phyloP scores from a whole-genome alignment of 2,113 vertebrate genomes.

The Carassius gibelio region DNA sequence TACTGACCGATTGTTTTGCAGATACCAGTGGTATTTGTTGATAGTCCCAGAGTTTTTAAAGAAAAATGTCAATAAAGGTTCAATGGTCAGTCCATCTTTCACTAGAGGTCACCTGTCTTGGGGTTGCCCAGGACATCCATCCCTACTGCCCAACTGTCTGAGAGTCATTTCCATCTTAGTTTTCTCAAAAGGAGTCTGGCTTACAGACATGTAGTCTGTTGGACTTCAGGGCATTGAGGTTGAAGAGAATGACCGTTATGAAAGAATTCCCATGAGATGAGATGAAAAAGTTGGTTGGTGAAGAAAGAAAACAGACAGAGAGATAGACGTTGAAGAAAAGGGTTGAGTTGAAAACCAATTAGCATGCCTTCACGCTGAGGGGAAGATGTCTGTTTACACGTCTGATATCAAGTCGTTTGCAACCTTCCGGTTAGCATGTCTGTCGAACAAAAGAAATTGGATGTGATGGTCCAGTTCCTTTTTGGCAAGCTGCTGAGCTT shows the following conservation, averaged over 20 bases:
- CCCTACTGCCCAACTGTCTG: constrained; percentile 61
- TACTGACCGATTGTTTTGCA: not conserved
- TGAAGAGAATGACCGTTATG: constrained; percentile 48
- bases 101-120: constrained; percentile 39
- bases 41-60: not conserved
- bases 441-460: constrained; percentile 47
- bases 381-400: constrained; percentile 50
- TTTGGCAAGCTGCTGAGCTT: constrained; percentile 65
- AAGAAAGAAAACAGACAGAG: constrained; percentile 38
- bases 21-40: constrained; percentile 2
- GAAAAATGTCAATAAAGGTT: not conserved
- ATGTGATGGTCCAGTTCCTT: constrained; percentile 76
- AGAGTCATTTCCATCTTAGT: constrained; percentile 61
- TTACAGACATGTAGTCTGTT: constrained; percentile 39
- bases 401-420: constrained; percentile 41
- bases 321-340: constrained; percentile 1
- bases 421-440: constrained; percentile 44
- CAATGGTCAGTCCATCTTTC: constrained; percentile 62
- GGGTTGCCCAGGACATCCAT: constrained; percentile 68
- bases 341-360: constrained; percentile 19
- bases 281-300: constrained; percentile 33
- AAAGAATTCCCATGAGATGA: constrained; percentile 37
- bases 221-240: constrained; percentile 38
- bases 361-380: constrained; percentile 40
- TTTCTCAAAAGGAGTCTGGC: constrained; percentile 20